A percentile compares a stretch with the other conserved stretches of the same genome.
Evolutionary conservation across 2,113 vertebrate species (phyloP).

Genomic region (Dasyurus viverrinus): DNA sequence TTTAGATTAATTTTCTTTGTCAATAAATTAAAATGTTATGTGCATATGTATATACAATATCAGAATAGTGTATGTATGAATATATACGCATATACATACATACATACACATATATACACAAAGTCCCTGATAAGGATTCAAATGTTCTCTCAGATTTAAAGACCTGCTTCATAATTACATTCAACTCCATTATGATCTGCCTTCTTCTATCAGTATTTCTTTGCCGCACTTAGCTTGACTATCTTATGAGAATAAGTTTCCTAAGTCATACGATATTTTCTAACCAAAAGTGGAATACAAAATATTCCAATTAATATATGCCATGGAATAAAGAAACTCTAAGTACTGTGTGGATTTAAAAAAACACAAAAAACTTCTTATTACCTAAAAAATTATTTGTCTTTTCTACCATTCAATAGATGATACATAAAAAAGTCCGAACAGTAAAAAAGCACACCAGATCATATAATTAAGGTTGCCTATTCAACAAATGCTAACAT

Average conservation of each 20-base stretch:
- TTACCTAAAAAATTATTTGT: constrained; percentile 1
- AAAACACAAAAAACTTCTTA: constrained; percentile 33
- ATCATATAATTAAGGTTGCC: constrained; percentile 2
- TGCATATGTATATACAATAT: constrained; percentile 72
- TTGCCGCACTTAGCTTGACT: constrained; percentile 70
- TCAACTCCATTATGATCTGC: constrained; percentile 69
- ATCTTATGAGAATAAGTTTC: constrained; percentile 48
- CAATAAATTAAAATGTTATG: constrained; percentile 81
- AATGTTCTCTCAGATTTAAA: constrained; percentile 76
- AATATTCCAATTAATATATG: constrained; percentile 59
- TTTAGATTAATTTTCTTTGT: constrained; percentile 71
- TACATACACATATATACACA: constrained; percentile 55
- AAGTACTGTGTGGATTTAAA: constrained; percentile 27
- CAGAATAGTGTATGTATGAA: constrained; percentile 61
- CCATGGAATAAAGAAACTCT: constrained; percentile 36
- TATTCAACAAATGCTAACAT: constrained; percentile 16
- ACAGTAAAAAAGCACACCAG: background rate
- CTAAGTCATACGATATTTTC: constrained; percentile 58
- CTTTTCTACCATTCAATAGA: constrained; percentile 8
- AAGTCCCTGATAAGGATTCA: constrained; percentile 75
- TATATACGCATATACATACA: constrained; percentile 62
- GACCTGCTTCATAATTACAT: constrained; percentile 76
- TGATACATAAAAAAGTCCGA: background rate
- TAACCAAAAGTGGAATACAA: constrained; percentile 59
- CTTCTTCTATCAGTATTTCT: constrained; percentile 57